Conservation (phyloP, 2,888 invertebrate species). For the Aphidoletes aphidimyza region DNA sequence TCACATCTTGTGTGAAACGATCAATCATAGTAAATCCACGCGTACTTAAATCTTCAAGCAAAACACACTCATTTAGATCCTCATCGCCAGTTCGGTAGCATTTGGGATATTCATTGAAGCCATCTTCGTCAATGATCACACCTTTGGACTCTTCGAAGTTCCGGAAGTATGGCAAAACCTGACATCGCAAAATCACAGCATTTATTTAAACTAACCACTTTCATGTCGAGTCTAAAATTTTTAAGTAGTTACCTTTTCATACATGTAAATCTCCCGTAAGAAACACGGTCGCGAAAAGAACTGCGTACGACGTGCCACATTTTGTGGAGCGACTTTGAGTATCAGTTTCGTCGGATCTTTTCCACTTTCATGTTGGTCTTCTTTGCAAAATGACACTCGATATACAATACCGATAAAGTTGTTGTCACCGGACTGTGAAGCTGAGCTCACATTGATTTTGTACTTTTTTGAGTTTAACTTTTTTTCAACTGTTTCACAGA, state of each 20-base stretch:
- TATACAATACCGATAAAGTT: not conserved
- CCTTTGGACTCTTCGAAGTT: constrained; percentile 56
- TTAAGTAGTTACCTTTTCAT: not conserved
- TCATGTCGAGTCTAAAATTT: no score
- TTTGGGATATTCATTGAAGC: constrained; percentile 55
- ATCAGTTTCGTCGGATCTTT: not conserved
- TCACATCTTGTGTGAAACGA: constrained; percentile 63
- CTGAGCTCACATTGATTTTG: not conserved
- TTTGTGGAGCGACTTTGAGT: constrained; percentile 47
- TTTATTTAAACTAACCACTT: no score
- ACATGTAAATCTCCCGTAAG: constrained; percentile 40
- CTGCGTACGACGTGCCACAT: constrained; percentile 14
- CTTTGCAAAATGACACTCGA: not conserved
- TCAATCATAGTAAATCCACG: constrained; percentile 64
- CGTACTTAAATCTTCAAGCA: constrained; percentile 66
- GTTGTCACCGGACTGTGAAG: not conserved
- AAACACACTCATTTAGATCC: constrained; percentile 63
- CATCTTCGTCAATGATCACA: constrained; percentile 46
- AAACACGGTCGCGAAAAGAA: not conserved
- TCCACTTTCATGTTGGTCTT: not conserved
- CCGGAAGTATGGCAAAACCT: constrained; percentile 47
- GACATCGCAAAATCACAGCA: no score
- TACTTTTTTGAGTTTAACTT: not conserved
- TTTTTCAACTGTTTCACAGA: not conserved
- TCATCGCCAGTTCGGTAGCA: constrained; percentile 56